Evolutionary conservation across 1,140 invertebrate species (phyloP).

Genomic region (Drosophila bifasciata): DNA sequence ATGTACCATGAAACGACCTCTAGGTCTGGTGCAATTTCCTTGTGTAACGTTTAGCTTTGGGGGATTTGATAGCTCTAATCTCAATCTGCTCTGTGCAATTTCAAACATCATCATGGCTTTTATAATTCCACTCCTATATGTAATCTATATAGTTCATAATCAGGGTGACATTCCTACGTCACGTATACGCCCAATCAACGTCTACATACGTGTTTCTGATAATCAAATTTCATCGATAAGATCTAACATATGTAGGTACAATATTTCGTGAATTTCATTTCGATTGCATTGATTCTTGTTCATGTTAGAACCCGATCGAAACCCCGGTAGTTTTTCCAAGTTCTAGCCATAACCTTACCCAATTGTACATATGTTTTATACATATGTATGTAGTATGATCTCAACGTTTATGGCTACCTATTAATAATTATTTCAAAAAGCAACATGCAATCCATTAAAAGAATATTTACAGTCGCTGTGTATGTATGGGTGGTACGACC

Average conservation of each 20-base stretch:
- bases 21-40: slow-evolving; percentile 45
- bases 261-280: background rate
- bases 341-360: too few relatives aligned
- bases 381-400: too few relatives aligned
- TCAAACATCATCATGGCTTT: slow-evolving; percentile 17
- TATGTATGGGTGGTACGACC: too few relatives aligned
- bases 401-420: too few relatives aligned
- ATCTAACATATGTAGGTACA: background rate
- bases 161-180: slow-evolving; percentile 4
- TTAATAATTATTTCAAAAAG: too few relatives aligned
- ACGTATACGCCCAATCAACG: slow-evolving; percentile 3
- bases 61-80: slow-evolving; percentile 24
- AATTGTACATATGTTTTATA: too few relatives aligned
- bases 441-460: too few relatives aligned
- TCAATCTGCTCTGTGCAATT: slow-evolving; percentile 10
- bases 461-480: too few relatives aligned
- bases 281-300: too few relatives aligned
- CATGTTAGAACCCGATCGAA: too few relatives aligned
- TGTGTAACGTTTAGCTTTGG: slow-evolving; percentile 43
- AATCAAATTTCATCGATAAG: slow-evolving; percentile 10
- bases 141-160: too few relatives aligned
- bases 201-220: slow-evolving; percentile 3
- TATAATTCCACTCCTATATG: background rate
- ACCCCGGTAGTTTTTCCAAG: too few relatives aligned
- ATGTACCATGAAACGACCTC: slow-evolving; percentile 78